phyloP scores from a whole-genome alignment of 1,140 invertebrate genomes.

The Sesamia nonagrioides region DNA sequence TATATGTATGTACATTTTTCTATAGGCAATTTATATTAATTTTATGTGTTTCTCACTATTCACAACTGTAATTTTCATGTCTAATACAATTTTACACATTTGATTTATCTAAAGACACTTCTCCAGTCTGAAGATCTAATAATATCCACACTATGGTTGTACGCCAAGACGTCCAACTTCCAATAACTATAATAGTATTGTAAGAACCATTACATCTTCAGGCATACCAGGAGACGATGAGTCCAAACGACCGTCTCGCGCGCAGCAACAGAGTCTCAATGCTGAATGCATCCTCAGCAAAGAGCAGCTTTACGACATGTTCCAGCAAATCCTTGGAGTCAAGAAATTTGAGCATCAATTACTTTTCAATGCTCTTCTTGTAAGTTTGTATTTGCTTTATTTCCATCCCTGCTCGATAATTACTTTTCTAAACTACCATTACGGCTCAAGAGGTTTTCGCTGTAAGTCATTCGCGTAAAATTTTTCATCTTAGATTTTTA shows the following conservation, averaged over 20 bases:
- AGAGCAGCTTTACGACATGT: slow-evolving; percentile 99
- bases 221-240: slow-evolving; percentile 93
- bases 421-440: too few species aligned
- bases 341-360: slow-evolving; percentile 99
- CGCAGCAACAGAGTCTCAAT: slow-evolving; percentile 96
- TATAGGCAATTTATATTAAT: too few species aligned
- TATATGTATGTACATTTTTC: neutral
- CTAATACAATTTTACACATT: too few species aligned
- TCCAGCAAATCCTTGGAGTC: slow-evolving; percentile 99
- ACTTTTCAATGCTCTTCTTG: slow-evolving; percentile 97
- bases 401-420: too few species aligned
- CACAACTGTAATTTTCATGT: too few species aligned
- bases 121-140: too few species aligned
- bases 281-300: slow-evolving; percentile 97
- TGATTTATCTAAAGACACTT: too few species aligned
- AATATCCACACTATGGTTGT: neutral
- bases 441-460: too few species aligned
- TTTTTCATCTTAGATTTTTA: too few species aligned
- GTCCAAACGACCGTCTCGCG: slow-evolving; percentile 93
- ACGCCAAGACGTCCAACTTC: neutral
- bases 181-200: neutral
- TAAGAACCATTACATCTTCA: slow-evolving; percentile 52
- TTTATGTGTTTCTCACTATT: too few species aligned
- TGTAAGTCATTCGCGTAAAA: too few species aligned
- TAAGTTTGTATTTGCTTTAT: too few species aligned